Conservation (phyloP, 2,113 vertebrate species). For the Festucalex cinctus region DNA sequence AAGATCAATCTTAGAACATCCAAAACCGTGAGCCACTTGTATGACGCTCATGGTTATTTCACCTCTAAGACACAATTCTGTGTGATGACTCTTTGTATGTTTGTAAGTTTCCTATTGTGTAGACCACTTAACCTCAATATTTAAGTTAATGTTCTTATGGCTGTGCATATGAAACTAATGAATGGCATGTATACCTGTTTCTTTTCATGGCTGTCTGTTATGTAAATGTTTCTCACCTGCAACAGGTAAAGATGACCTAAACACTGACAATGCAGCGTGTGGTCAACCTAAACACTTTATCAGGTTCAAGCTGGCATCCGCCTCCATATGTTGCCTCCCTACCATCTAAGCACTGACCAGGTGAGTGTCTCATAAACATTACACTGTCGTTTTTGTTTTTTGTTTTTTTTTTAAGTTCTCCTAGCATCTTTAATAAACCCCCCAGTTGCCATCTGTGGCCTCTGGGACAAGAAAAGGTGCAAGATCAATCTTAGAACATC, state of each 20-base stretch:
- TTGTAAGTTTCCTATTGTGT: background rate
- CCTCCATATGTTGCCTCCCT: background rate
- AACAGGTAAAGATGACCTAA: background rate
- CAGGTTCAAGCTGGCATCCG: background rate
- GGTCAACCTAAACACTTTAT: background rate
- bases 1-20: constrained; percentile 69
- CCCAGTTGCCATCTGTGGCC: constrained; percentile 43
- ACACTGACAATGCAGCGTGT: background rate
- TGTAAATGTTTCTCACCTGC: background rate
- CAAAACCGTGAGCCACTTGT: constrained; percentile 59
- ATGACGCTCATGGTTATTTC: constrained; percentile 64
- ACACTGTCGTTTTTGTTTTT: background rate
- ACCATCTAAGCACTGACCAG: constrained; percentile 29
- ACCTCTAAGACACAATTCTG: constrained; percentile 67
- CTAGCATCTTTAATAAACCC: constrained; percentile 71
- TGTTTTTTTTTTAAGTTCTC: background rate
- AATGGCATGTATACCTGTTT: background rate
- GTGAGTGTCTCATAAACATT: background rate
- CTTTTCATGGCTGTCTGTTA: background rate
- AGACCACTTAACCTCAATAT: background rate
- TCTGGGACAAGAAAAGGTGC: constrained; percentile 72
- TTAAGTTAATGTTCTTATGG: background rate
- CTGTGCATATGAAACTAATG: no score
- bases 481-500: constrained; percentile 70
- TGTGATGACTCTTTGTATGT: background rate